phyloP scores from a whole-genome alignment of 1,140 invertebrate species.

The Pogonognathellus flavescens region DNA sequence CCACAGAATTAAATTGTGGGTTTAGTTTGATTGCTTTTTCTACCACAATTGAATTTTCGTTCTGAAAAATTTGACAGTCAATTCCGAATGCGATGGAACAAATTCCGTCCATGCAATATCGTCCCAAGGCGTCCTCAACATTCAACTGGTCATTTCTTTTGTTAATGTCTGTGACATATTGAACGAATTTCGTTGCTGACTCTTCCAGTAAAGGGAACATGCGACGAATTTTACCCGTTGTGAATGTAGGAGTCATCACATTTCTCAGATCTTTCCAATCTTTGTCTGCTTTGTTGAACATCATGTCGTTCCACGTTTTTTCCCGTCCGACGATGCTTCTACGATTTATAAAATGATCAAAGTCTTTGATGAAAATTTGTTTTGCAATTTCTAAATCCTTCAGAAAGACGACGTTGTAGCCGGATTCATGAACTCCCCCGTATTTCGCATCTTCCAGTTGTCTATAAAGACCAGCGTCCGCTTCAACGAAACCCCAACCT shows the following conservation, averaged over 20 bases:
- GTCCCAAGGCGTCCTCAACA: constrained; percentile 8
- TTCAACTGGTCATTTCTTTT: constrained; percentile 41
- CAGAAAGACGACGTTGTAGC: constrained; percentile 12
- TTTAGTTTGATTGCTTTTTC: not conserved
- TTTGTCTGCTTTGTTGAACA: constrained; percentile 60
- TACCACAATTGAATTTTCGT: constrained; percentile 43
- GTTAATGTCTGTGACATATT: constrained; percentile 7
- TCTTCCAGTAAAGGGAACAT: constrained; percentile 57
- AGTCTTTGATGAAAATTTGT: constrained; percentile 68
- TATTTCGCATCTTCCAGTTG: not conserved
- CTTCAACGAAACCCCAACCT: not conserved
- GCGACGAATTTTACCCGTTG: constrained; percentile 71
- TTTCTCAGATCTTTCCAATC: constrained; percentile 68
- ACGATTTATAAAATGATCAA: constrained; percentile 68
- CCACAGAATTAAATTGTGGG: not conserved
- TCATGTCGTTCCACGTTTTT: constrained; percentile 68
- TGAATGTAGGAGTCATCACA: constrained; percentile 72
- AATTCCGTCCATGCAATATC: constrained; percentile 59
- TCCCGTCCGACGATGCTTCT: constrained; percentile 37
- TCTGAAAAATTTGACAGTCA: constrained; percentile 48
- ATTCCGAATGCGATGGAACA: constrained; percentile 57
- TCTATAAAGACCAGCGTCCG: not conserved
- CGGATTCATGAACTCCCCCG: not conserved
- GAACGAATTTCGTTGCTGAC: not conserved
- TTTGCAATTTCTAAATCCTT: constrained; percentile 67